phyloP scores from a whole-genome alignment of 1,140 invertebrate species.

The Trichonephila inaurata region DNA sequence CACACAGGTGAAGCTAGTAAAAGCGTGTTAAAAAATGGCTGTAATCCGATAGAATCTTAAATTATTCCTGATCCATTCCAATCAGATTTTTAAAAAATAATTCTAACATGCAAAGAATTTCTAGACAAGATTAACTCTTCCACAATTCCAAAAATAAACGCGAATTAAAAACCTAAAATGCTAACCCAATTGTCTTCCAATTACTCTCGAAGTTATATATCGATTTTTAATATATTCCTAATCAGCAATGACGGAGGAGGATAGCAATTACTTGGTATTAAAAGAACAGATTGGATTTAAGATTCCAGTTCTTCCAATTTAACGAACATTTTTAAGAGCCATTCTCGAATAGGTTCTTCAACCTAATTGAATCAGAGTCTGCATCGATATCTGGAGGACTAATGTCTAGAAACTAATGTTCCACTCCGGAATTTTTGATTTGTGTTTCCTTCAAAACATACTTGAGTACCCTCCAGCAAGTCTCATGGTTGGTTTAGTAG shows the following conservation, averaged over 20 bases:
- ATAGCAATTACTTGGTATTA: background rate
- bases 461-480: background rate
- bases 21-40: too few species aligned
- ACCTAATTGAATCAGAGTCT: background rate
- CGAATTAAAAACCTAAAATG: background rate
- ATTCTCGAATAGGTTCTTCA: background rate
- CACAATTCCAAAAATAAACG: too few species aligned
- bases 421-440: background rate
- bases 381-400: background rate
- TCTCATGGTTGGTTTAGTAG: background rate
- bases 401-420: background rate
- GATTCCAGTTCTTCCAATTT: background rate
- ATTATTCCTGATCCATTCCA: too few species aligned
- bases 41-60: too few species aligned
- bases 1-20: too few species aligned
- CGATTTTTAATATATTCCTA: background rate
- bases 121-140: too few species aligned
- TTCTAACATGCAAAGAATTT: too few species aligned
- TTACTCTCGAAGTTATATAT: background rate
- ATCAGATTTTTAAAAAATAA: too few species aligned
- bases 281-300: slow-evolving; percentile 7
- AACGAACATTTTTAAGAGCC: background rate
- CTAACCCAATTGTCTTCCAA: background rate
- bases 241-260: background rate
- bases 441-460: background rate